Conservation (phyloP, 2,888 invertebrate species). For the Hypomecis punctinalis region DNA sequence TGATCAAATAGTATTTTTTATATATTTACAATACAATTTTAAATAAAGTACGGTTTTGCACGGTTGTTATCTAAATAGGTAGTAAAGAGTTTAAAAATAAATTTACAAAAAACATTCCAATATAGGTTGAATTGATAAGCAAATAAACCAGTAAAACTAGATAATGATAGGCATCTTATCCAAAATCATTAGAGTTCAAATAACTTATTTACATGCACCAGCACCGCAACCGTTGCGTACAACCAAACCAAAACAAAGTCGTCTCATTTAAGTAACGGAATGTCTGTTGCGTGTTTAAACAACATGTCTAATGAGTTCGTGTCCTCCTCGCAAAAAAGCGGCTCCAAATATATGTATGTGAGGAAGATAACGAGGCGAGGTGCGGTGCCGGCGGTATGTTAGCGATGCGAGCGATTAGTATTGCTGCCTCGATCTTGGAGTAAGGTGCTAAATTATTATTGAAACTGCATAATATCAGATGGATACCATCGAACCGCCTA, state of each 20-base stretch:
- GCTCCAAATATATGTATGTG: slow-evolving; percentile 20
- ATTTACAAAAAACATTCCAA: too few species aligned
- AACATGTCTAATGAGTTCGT: slow-evolving; percentile 27
- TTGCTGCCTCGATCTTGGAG: too few species aligned
- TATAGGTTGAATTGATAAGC: background rate
- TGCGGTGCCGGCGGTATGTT: slow-evolving; percentile 2
- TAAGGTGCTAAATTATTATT: too few species aligned
- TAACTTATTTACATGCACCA: background rate
- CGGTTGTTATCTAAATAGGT: too few species aligned
- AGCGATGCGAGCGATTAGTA: too few species aligned
- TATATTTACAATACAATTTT: too few species aligned
- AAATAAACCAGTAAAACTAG: background rate
- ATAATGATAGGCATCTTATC: too few species aligned
- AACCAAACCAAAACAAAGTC: slow-evolving; percentile 15
- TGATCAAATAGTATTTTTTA: too few species aligned
- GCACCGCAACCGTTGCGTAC: background rate
- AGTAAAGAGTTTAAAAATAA: too few species aligned
- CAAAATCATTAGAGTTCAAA: slow-evolving; percentile 14
- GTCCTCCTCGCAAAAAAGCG: slow-evolving; percentile 18
- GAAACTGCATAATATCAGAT: too few species aligned
- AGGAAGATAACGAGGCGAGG: slow-evolving; percentile 19
- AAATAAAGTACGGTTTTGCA: too few species aligned
- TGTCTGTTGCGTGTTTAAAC: slow-evolving; percentile 20
- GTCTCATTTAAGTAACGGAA: slow-evolving; percentile 25
- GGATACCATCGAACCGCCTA: too few species aligned